Evolutionary conservation across 2,797 vertebrate species (phyloP).

Genomic region (Labeo calbasu): DNA sequence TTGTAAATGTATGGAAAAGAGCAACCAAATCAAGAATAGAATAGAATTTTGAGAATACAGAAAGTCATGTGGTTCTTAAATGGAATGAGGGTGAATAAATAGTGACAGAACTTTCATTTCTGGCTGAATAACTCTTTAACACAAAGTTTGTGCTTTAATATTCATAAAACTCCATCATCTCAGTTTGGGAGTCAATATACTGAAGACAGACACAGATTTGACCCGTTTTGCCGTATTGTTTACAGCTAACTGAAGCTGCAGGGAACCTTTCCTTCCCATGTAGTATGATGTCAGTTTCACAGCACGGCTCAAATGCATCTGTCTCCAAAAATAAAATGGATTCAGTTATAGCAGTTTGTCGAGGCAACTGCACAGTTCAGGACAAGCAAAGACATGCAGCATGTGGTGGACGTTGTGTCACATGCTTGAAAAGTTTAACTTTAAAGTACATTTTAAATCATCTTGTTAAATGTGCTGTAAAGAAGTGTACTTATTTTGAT

Average conservation of each 20-base stretch:
- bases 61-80: background rate
- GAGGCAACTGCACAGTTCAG: conserved; percentile 47
- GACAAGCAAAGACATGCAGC: background rate
- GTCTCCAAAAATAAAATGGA: conserved; percentile 18
- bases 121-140: background rate
- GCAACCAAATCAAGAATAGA: no score
- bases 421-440: background rate
- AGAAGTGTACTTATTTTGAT: background rate
- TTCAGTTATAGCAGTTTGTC: background rate
- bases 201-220: conserved; percentile 7
- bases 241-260: conserved; percentile 27
- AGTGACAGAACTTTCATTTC: background rate
- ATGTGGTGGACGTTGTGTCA: background rate
- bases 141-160: background rate
- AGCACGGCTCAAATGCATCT: conserved; percentile 22
- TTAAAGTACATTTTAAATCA: background rate
- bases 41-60: no score
- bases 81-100: background rate
- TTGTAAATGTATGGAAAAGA: background rate
- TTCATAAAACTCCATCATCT: background rate
- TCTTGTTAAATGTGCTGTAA: background rate
- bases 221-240: conserved; percentile 16
- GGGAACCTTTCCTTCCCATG: conserved; percentile 8
- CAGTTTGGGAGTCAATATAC: background rate
- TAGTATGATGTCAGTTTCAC: conserved; percentile 25